Percentiles rank a stretch among this genome's conserved stretches.
Conservation (phyloP, 2,113 vertebrate genomes). For the Perca fluviatilis region DNA sequence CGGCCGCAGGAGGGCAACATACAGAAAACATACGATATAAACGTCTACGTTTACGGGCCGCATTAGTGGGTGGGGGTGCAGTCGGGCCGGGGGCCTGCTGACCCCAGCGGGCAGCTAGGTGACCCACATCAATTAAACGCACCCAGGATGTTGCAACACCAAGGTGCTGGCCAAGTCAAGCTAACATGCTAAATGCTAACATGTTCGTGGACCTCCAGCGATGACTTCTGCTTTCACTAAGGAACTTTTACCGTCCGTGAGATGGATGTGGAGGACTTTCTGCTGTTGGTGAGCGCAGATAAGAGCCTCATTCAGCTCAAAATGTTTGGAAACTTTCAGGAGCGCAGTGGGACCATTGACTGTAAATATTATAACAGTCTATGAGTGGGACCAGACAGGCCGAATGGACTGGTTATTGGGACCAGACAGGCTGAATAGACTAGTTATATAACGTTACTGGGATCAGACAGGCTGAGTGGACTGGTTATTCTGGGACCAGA, state of each 20-base stretch:
- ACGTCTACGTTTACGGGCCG: too few relatives aligned
- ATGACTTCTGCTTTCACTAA: neutral
- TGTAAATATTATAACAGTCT: too few relatives aligned
- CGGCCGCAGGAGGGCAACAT: too few relatives aligned
- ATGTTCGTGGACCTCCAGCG: neutral
- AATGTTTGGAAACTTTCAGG: neutral
- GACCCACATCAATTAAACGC: neutral
- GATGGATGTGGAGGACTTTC: neutral
- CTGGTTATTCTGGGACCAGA: neutral
- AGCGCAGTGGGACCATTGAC: neutral
- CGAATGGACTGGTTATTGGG: neutral
- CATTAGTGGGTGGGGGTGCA: too few relatives aligned
- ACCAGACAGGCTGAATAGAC: too few relatives aligned
- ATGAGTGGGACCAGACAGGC: neutral
- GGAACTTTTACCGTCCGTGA: neutral
- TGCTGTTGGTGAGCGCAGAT: neutral
- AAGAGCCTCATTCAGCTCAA: neutral
- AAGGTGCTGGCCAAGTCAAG: neutral
- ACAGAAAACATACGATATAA: too few relatives aligned
- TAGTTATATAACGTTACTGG: too few relatives aligned
- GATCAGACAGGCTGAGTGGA: neutral
- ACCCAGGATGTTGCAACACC: neutral
- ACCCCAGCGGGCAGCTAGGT: too few relatives aligned
- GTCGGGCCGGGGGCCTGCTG: too few relatives aligned
- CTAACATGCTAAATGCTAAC: neutral